Evolutionary conservation across 2,797 vertebrate genomes (phyloP).

Genomic region (Dryobates pubescens): DNA sequence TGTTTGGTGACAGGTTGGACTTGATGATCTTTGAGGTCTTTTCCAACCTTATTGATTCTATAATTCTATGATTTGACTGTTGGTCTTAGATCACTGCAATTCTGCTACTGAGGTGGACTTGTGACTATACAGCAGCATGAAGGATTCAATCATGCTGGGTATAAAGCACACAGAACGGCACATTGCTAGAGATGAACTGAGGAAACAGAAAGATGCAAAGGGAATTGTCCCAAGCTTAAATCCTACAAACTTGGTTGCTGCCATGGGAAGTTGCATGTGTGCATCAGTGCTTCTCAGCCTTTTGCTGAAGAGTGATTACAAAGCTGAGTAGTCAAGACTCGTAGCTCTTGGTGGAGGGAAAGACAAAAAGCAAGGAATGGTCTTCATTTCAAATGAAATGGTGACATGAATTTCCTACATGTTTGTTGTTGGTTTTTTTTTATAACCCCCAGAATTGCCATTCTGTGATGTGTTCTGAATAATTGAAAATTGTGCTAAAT

Average conservation of each 20-base stretch:
- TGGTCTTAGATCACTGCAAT: background rate
- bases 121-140: accelerated
- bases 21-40: no score
- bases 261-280: background rate
- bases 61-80: background rate
- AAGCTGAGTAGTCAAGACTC: background rate
- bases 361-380: background rate
- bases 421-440: background rate
- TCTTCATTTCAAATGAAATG: background rate
- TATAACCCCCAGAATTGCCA: slow-evolving; percentile 6
- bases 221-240: background rate
- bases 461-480: slow-evolving; percentile 2
- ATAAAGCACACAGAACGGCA: background rate
- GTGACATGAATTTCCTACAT: background rate
- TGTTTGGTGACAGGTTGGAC: no score
- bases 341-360: background rate
- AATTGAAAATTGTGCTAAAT: slow-evolving; percentile 3
- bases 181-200: background rate
- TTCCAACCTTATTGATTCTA: no score
- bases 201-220: background rate
- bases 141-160: background rate
- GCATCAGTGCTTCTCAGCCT: background rate
- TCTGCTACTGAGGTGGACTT: background rate
- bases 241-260: background rate
- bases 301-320: background rate